Conservation (phyloP, 1,140 invertebrate genomes). For the Nasonia vitripennis region DNA sequence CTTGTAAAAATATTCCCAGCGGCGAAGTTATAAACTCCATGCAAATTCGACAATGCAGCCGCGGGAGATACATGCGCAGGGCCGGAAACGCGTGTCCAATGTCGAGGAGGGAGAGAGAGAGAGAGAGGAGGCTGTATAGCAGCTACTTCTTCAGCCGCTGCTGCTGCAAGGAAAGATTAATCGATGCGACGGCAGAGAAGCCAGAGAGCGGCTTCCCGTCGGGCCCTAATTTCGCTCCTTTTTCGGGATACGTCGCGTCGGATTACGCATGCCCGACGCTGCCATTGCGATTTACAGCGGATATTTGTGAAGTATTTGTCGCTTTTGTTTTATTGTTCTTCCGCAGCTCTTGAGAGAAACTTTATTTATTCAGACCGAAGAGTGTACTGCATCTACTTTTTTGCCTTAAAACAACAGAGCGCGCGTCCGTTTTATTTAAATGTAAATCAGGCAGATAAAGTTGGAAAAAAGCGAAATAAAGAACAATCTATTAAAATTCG, state of each 20-base stretch:
- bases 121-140: not conserved
- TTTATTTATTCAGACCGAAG: too few relatives aligned
- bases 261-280: not conserved
- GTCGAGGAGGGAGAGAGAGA: conserved; percentile 17
- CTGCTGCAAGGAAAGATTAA: conserved; percentile 42
- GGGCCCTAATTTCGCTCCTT: conserved; percentile 50
- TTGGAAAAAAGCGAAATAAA: conserved; percentile 10
- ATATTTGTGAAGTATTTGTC: conserved; percentile 4
- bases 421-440: not conserved
- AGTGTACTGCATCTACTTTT: not conserved
- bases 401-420: not conserved
- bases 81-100: conserved; percentile 51
- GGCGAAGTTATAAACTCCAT: not conserved
- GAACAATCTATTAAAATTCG: conserved; percentile 49
- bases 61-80: not conserved
- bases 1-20: not conserved
- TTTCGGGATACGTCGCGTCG: conserved; percentile 25
- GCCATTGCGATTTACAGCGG: not conserved
- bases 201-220: conserved; percentile 35
- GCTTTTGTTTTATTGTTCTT: conserved; percentile 3
- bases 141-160: not conserved
- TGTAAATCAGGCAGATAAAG: conserved; percentile 11
- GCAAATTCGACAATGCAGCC: conserved; percentile 38
- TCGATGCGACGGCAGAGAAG: conserved; percentile 41
- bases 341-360: not conserved